Evolutionary conservation across 2,888 invertebrate species (phyloP), one percentile per base, ranked within the genome.

Genomic region (Coleophora flavipennella): DNA sequence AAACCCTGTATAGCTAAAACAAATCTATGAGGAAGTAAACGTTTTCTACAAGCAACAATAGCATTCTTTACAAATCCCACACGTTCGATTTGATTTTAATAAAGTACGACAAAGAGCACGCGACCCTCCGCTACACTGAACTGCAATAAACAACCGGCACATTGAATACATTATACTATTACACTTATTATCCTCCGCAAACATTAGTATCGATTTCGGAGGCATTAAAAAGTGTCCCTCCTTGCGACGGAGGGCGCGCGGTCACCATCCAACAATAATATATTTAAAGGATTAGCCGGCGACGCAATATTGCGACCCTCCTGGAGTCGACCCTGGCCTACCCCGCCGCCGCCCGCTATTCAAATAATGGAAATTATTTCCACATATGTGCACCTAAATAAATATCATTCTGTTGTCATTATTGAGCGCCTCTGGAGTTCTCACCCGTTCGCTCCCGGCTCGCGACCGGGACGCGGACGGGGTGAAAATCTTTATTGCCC

Each of bases 381-480:
- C 81, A 81, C 81, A 81, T 81, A 81, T 80, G 80, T 75, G 80
- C 81, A 76, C 78, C 78, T 78, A 80, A 81, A 80, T 78, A 81
- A 81, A 81, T 78, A 80, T 77, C 72, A 78, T 80, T 70, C 66
- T 59, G 54, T 60, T 68, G 71, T 79, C 78, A 78, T 83, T 81
- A 80, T 73, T 73, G 70, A 43, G 28, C 40, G 31, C 71, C 68
- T 71, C 69, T 70, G 56, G 61, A 75, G 72, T 57, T 79, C 71
- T 68, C 74, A 77, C 69, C 68, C 70, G 70, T 65, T 76, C 62
- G 65, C 62, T 64, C 59, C 65, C 62, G 68, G 65, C 64, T 59
- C 20, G 20, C 55, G 55, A 55, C 62, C 64, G 59, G 63, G 60
- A 63, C 25, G 36, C 59, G 63, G 60, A 63, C 25, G 36, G 35